phyloP scores from a whole-genome alignment of 2,888 invertebrate genomes.

The Drosophila mulleri region DNA sequence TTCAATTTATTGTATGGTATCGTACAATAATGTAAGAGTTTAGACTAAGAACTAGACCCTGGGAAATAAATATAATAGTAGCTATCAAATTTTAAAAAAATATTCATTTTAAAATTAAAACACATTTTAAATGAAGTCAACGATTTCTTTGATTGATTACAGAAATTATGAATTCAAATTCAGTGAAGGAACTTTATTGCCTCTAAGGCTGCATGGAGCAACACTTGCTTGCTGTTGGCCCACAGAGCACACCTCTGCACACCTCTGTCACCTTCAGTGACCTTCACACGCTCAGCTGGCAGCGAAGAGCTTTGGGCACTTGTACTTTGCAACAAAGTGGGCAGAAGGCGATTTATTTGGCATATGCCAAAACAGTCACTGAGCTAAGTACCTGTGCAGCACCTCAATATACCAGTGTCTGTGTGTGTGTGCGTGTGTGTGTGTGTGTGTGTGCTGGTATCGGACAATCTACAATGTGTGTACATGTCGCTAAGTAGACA shows the following conservation, averaged over 20 bases:
- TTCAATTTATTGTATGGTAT: no score
- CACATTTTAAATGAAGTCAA: no score
- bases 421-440: slow-evolving; percentile 7
- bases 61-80: no score
- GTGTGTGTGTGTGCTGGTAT: slow-evolving; percentile 19
- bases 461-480: slow-evolving; percentile 62
- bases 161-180: no score
- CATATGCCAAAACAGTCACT: slow-evolving; percentile 33
- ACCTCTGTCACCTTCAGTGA: neutral
- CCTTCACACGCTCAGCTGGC: slow-evolving; percentile 12
- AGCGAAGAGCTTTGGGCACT: slow-evolving; percentile 11
- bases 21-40: no score
- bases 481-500: slow-evolving; percentile 79
- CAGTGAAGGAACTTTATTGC: neutral
- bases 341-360: slow-evolving; percentile 33
- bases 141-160: no score
- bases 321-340: slow-evolving; percentile 18
- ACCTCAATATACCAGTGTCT: slow-evolving; percentile 6
- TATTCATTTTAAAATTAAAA: no score
- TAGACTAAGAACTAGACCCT: no score
- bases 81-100: no score
- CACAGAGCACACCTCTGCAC: neutral
- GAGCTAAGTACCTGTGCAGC: slow-evolving; percentile 2
- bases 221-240: neutral
- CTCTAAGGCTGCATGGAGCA: neutral